A percentile compares a stretch with the other conserved stretches of the same genome.
These are phyloP conservation scores for Monodelphis domestica DNA, from an alignment of 2,797 vertebrate species.

Conservation along the genomic window DNA sequence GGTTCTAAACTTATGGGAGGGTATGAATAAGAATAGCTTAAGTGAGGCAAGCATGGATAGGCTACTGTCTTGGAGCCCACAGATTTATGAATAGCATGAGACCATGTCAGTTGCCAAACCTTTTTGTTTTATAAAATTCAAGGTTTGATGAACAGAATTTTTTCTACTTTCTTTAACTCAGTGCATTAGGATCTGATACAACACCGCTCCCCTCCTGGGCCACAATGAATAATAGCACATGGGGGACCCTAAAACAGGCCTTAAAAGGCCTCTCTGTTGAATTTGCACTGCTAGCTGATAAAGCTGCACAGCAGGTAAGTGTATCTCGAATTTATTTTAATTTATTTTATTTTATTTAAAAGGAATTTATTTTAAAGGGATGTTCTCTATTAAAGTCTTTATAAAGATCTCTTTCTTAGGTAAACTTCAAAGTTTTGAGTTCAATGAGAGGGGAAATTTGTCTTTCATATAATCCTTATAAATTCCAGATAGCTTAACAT, in stretches of 20 bases:
- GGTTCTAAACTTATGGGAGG: neutral
- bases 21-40: neutral
- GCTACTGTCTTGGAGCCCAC: neutral
- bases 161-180: constrained; percentile 70
- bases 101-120: neutral
- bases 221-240: constrained; percentile 89
- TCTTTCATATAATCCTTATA: accelerated
- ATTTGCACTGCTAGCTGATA: constrained; percentile 94
- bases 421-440: accelerated
- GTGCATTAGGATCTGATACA: constrained; percentile 93
- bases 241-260: constrained; percentile 93
- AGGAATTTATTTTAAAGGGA: accelerated
- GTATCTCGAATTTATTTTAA: accelerated
- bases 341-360: too few species aligned
- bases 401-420: accelerated
- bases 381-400: accelerated
- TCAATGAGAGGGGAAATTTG: accelerated
- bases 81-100: neutral
- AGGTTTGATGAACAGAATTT: neutral
- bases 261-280: constrained; percentile 95
- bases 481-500: neutral
- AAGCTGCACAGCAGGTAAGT: constrained; percentile 94
- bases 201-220: constrained; percentile 92
- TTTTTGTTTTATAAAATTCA: neutral
- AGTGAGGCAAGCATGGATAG: neutral